Evolutionary conservation across 2,888 invertebrate genomes (phyloP), one percentile per base, ranked within the genome.

Genomic region (Aspidapion aeneum): DNA sequence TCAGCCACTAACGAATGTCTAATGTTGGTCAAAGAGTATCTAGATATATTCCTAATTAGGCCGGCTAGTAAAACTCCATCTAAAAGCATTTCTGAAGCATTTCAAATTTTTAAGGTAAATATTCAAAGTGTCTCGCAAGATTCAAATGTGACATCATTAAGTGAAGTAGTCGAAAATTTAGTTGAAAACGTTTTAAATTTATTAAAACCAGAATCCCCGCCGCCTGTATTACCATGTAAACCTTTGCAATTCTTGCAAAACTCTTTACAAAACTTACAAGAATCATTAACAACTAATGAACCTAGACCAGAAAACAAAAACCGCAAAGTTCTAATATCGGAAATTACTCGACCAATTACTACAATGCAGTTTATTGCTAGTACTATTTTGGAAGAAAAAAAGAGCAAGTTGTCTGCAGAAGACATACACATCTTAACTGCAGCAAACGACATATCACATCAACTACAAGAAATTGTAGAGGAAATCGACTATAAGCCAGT

Each of bases 321-420:
- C 12, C 72, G 74, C 57, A 74, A 73, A 69, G 70, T 75, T 20
- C 66, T 77, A 7, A 62, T 71, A 7, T 68, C 67, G 16, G 78
- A 79, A 68, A 52, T 80, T 51, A 78, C 76, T 21, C 70, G 77
- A 64, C 79, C 80, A 17, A 63, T 79, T 2, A 77, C 77, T 2
- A 74, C 78, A 0, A 63, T 80, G 5, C 77, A 78, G 62, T 78
- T 78, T 65, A 74, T 78, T 9, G 71, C 74, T 17, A 73, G 74
- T 1, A 78, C 72, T 58, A 71, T 76, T 56, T 68, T 79, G 49
- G 75, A 77, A 63, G 75, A 74, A 17, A 77, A 77, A 61, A 74
- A 71, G 68, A 73, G 72, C 3, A 74, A 74, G 66, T 65, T 79
- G 20, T 72, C 75, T 1, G 56, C 66, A 17, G 75, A 78, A 21